Evolutionary conservation across 1,140 invertebrate genomes (phyloP), one percentile per base, ranked within the genome.

Genomic region (Maniola jurtina): DNA sequence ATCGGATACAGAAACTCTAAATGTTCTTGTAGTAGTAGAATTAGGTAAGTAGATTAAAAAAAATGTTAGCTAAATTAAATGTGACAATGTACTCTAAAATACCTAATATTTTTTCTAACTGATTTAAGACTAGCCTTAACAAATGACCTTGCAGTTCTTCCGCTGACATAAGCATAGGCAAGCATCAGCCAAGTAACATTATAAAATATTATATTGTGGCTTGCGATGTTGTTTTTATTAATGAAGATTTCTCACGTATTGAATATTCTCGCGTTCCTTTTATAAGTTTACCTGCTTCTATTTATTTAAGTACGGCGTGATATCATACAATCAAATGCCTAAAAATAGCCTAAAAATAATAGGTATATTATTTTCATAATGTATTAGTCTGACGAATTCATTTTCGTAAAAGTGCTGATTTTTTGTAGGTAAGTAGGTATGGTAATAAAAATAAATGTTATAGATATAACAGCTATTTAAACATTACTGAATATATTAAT

Each of bases 201-300:
- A 5, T 45, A 13, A 45, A 45, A 45, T 42, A 42, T 38, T 38
- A 38, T n/a, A n/a, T 40, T 45, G 13, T 25, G 48, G 4, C 3
- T 52, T 16, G 48, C 15, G 16, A 52, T 25, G 48, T 25, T 25
- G 2, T 52, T 10, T 42, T 10, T 42, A 25, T 13, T 42, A 42
- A 42, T 42, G 13, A 42, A 10, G 35, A 57, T 40, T 57, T 57
- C 34, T 57, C 55, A 57, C 55, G 79, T 84, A 87, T 83, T 84
- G 77, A 10, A 42, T n/a, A n/a, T n/a, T n/a, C n/a, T 2, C 40
- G 40, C 13, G 40, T 42, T 42, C 13, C 13, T n/a, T n/a, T n/a
- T 42, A 10, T 42, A 9, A n/a, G n/a, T 42, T 10, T 42, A 10
- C 13, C 40, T 10, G 40, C 40, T 10, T 10, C 40, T 42, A 10